These are phyloP conservation scores for Rhyacichthys aspro DNA, from an alignment of 2,797 vertebrate species.

Conservation along the genomic window DNA sequence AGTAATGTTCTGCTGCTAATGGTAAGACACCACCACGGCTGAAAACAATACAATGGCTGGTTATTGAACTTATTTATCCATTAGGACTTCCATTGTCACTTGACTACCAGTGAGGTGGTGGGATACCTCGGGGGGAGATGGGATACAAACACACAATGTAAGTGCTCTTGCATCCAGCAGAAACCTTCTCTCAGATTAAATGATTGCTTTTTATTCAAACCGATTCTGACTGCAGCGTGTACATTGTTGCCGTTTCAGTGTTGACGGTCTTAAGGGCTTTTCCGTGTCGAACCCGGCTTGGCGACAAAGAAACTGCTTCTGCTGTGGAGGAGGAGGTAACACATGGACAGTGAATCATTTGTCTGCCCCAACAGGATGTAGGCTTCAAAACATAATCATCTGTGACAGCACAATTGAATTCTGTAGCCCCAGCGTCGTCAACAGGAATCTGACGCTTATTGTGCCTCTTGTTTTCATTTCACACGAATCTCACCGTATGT, in stretches of 20 bases:
- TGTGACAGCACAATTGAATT: too few species aligned
- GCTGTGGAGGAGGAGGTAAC: constrained; percentile 91
- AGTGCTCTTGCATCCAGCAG: constrained; percentile 29
- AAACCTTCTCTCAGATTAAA: background rate
- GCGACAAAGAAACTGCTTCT: constrained; percentile 83
- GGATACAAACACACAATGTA: constrained; percentile 94
- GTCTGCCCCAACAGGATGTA: constrained; percentile 1
- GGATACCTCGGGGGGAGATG: constrained; percentile 95
- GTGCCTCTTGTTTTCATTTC: background rate
- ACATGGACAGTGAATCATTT: constrained; percentile 3
- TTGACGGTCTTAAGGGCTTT: constrained; percentile 92
- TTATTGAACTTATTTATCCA: constrained; percentile 2
- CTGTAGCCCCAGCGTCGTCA: too few species aligned
- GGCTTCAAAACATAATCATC: constrained; percentile 10
- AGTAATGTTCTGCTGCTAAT: constrained; percentile 94
- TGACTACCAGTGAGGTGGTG: constrained; percentile 94
- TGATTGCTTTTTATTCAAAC: background rate
- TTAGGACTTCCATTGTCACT: constrained; percentile 96
- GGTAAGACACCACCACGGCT: constrained; percentile 69
- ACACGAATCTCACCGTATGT: background rate
- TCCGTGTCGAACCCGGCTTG: constrained; percentile 91
- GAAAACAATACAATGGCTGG: background rate
- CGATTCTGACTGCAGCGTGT: too few species aligned
- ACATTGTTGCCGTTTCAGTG: constrained; percentile 76
- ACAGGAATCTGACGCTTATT: too few species aligned